phyloP scores from a whole-genome alignment of 2,113 vertebrate genomes.

The Conger conger region DNA sequence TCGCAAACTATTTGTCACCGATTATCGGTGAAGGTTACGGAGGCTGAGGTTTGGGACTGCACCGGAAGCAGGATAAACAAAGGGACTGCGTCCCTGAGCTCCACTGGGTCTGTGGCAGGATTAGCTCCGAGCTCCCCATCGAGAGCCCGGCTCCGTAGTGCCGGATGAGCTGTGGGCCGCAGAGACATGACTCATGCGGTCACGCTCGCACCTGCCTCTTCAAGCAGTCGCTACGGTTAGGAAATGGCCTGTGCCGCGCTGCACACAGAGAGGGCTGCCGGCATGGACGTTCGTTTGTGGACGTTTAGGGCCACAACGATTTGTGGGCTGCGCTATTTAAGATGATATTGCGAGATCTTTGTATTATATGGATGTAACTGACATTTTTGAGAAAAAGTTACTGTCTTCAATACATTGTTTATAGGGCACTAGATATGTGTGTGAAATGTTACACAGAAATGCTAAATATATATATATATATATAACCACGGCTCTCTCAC shows the following conservation, averaged over 20 bases:
- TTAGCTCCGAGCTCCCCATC: not conserved
- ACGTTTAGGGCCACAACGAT: too few species aligned
- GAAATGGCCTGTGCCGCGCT: not conserved
- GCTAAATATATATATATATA: too few species aligned
- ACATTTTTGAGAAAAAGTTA: too few species aligned
- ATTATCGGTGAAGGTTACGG: not conserved
- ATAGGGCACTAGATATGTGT: too few species aligned
- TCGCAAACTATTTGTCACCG: not conserved
- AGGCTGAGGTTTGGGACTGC: not conserved
- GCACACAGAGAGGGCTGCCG: not conserved
- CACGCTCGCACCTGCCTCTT: not conserved
- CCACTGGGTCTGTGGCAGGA: not conserved
- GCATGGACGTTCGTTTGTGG: too few species aligned
- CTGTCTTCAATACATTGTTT: too few species aligned
- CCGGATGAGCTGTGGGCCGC: not conserved
- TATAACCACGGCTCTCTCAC: too few species aligned
- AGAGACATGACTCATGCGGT: not conserved
- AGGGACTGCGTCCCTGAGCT: not conserved
- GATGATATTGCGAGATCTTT: too few species aligned
- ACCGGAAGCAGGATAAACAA: not conserved
- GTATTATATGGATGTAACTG: too few species aligned
- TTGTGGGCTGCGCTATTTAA: too few species aligned
- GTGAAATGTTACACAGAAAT: too few species aligned
- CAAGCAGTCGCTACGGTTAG: not conserved
- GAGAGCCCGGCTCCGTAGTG: not conserved